phyloP scores from a whole-genome alignment of 2,797 vertebrate genomes.

The Melanotaenia boesemani region DNA sequence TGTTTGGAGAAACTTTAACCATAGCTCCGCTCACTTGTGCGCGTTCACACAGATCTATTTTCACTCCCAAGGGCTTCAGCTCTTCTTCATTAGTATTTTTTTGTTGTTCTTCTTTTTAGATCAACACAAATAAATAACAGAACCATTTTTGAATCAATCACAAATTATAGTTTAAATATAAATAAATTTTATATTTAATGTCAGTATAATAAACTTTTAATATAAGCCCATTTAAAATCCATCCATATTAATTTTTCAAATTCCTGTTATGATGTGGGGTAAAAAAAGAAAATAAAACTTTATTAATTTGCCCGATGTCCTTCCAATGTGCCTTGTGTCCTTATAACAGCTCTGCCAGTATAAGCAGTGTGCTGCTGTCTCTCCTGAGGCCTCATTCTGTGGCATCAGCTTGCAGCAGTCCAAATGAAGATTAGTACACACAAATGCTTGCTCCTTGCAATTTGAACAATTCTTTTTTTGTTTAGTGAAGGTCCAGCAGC shows the following conservation, averaged over 20 bases:
- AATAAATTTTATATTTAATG: not conserved
- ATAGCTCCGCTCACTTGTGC: no score
- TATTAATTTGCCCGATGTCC: slow-evolving; percentile 31
- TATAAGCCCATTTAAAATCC: no score
- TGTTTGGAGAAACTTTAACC: not conserved
- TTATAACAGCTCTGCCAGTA: slow-evolving; percentile 55
- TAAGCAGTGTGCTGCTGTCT: slow-evolving; percentile 48
- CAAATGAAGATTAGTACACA: slow-evolving; percentile 76
- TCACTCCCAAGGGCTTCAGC: slow-evolving; percentile 25
- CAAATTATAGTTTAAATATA: slow-evolving; percentile 11
- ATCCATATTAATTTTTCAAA: not conserved
- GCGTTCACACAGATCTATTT: slow-evolving; percentile 3
- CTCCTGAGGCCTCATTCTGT: slow-evolving; percentile 66
- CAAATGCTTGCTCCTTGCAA: slow-evolving; percentile 62
- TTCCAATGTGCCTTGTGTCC: slow-evolving; percentile 22
- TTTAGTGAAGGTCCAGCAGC: slow-evolving; percentile 56
- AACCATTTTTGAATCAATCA: slow-evolving; percentile 36
- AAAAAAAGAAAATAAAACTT: not conserved
- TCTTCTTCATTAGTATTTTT: slow-evolving; percentile 27
- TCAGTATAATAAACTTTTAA: no score
- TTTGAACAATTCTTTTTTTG: slow-evolving; percentile 46
- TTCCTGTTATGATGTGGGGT: not conserved
- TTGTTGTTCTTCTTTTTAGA: not conserved
- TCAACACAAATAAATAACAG: slow-evolving; percentile 10
- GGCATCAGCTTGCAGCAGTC: slow-evolving; percentile 66